Evolutionary conservation across 2,113 vertebrate genomes (phyloP), one percentile per base, ranked within the genome.

Genomic region (Sporophila hypoxantha): DNA sequence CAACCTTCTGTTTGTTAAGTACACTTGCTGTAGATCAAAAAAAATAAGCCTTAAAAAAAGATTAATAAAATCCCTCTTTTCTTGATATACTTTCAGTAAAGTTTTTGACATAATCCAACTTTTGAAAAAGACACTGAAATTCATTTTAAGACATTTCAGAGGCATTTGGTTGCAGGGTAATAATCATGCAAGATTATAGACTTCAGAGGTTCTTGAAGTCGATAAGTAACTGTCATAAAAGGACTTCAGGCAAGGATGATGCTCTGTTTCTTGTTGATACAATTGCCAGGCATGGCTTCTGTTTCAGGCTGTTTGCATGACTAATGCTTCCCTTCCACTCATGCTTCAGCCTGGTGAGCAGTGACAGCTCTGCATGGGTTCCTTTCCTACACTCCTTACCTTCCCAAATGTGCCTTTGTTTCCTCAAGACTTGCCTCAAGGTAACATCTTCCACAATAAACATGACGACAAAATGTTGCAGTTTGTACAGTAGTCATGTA

Each of bases 211-310:
- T 91, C 90, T 90, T 87, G 82, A 80, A 91, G 50, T 74, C 7
- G 18, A 10, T 90, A 90, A 86, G 70, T 68, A 75, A 86, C 55
- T 86, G 59, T 89, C 80, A 65, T 78, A 78, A 73, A 88, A 86
- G 34, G 55, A 81, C 32, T 88, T 83, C 16, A 75, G 69, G 62
- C n/a, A 3, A 70, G 65, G 74, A 71, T 53, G 65, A 32, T 64
- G 70, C 34, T 88, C 76, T 92, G 30, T 83, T 87, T 93, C 76
- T 92, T n/a, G 20, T 85, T 86, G 90, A 60, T 92, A 32, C 62
- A n/a, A 1, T 77, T 83, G 66, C 88, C 82, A 88, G 66, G 29
- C 66, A 56, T 37, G 30, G n/a, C 74, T 89, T 88, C 88, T 91
- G 80, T 87, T 93, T 75, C n/a, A 68, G 66, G 34, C 66, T 81